Conservation (phyloP, 2,113 vertebrate species). For the Butastur rufipennis region DNA sequence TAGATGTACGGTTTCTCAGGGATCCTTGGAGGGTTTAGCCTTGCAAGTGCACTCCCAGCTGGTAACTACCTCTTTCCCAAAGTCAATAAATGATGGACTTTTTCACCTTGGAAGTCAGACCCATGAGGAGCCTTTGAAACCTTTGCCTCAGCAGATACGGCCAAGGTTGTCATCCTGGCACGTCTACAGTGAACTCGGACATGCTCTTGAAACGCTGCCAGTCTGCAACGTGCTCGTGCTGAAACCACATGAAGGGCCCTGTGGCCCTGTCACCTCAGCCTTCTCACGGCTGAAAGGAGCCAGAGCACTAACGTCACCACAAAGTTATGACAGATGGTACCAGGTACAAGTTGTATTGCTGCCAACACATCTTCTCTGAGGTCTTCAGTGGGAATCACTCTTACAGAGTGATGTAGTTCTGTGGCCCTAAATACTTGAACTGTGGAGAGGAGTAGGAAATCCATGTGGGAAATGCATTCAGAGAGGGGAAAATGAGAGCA, state of each 20-base stretch:
- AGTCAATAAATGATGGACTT: neutral
- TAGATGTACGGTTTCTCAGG: neutral
- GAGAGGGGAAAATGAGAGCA: neutral
- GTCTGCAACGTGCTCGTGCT: neutral
- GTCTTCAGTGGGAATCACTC: accelerated
- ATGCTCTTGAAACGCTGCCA: neutral
- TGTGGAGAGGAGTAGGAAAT: neutral
- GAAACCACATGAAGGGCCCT: neutral
- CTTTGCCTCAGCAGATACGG: neutral
- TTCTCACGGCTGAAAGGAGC: neutral
- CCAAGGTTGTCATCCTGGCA: constrained; percentile 23
- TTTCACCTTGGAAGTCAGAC: neutral
- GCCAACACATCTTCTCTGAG: neutral
- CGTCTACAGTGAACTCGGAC: accelerated
- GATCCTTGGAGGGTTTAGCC: neutral
- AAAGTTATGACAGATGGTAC: neutral
- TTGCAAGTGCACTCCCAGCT: neutral
- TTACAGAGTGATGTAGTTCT: neutral
- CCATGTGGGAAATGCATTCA: neutral
- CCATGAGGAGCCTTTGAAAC: neutral
- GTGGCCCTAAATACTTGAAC: neutral
- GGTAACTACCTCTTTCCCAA: neutral
- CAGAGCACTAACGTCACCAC: neutral
- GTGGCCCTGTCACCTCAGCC: neutral
- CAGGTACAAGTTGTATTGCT: neutral